Evolutionary conservation across 2,888 invertebrate genomes (phyloP), one percentile per base, ranked within the genome.

Genomic region (Aspidapion aeneum): DNA sequence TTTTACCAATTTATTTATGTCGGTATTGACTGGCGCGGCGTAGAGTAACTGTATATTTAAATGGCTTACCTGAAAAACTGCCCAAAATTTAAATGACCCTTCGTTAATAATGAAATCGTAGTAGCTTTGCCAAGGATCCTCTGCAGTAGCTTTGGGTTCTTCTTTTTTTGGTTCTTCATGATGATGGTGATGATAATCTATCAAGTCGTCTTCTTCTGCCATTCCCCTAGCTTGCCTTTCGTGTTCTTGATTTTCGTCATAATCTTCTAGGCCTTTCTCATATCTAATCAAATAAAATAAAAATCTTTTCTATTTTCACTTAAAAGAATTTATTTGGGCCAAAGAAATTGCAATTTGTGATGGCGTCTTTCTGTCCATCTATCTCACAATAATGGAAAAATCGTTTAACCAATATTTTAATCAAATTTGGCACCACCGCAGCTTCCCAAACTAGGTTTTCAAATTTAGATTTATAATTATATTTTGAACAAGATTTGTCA

Each of bases 31-130:
- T n/a, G n/a, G n/a, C n/a, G n/a, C n/a, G n/a, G n/a, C n/a, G n/a
- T n/a, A n/a, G n/a, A n/a, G n/a, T n/a, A n/a, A n/a, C n/a, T n/a
- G n/a, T n/a, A n/a, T n/a, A n/a, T n/a, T n/a, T n/a, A n/a, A n/a
- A n/a, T 52, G 3, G 19, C 51, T 79, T 78, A 91, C 92, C 85
- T 93, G 93, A 78, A 93, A 93, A 7, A 84, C 90, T 48, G 93
- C 91, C 93, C 93, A 93, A 80, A 93, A 93, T 77, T 93, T 93
- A 80, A 92, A 93, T 18, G 92, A 93, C 1, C 92, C 92, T 77
- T 93, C 93, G 73, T 91, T 93, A 74, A 93, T 92, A 69, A 93
- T 84, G 80, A 93, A 93, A 78, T 93, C 93, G 75, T 93, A 93
- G 79, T 93, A 93, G 0, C 90, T 90, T 48, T 87, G 87, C 85